phyloP scores from a whole-genome alignment of 2,113 vertebrate species.

The Embiotoca jacksoni region DNA sequence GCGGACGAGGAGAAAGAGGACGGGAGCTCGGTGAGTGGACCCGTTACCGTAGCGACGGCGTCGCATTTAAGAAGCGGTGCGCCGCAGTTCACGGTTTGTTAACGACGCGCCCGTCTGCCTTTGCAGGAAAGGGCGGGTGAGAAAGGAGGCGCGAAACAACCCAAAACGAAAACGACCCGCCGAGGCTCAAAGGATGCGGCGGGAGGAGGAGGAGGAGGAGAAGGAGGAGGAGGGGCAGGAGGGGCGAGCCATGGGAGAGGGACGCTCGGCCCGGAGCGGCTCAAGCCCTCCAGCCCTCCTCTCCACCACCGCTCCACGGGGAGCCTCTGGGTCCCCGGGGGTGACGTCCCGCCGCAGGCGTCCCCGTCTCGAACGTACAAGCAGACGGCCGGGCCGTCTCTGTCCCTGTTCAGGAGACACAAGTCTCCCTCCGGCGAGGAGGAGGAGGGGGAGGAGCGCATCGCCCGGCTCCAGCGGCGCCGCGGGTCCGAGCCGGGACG shows the following conservation, averaged over 20 bases:
- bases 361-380: slow-evolving; percentile 66
- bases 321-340: slow-evolving; percentile 21
- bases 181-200: too few relatives aligned
- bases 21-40: slow-evolving; percentile 37
- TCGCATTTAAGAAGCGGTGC: too few relatives aligned
- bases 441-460: slow-evolving; percentile 28
- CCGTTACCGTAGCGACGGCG: too few relatives aligned
- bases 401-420: slow-evolving; percentile 67
- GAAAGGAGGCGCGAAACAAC: slow-evolving; percentile 22
- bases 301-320: slow-evolving; percentile 66
- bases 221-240: slow-evolving; percentile 4
- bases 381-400: slow-evolving; percentile 40
- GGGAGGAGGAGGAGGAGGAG: too few relatives aligned
- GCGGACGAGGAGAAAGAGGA: slow-evolving; percentile 67
- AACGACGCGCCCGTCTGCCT: too few relatives aligned
- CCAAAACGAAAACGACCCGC: not conserved
- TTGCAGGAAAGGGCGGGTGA: slow-evolving; percentile 6
- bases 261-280: not conserved
- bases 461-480: slow-evolving; percentile 30
- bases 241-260: not conserved
- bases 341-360: not conserved
- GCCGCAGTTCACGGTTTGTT: too few relatives aligned
- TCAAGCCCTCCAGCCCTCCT: slow-evolving; percentile 29
- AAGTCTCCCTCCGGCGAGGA: slow-evolving; percentile 62
- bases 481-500: slow-evolving; percentile 67